Conservation (phyloP, 2,888 invertebrate species). For the Sarcophaga rosellei region DNA sequence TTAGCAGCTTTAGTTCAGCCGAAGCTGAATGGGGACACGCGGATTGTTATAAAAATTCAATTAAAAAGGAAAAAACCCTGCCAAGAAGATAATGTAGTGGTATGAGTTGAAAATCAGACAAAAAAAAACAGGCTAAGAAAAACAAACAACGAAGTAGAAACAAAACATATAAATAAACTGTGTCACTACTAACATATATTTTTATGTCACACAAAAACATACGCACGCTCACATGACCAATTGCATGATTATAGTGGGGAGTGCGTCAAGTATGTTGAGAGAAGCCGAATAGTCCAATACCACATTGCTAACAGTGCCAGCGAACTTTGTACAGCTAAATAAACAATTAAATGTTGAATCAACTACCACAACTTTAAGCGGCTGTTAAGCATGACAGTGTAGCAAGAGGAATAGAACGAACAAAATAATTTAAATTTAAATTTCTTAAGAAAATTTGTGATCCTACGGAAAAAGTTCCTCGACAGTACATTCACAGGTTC, state of each 20-base stretch:
- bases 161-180: slow-evolving; percentile 28
- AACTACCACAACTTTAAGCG: slow-evolving; percentile 27
- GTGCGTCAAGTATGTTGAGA: not conserved
- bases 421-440: no score
- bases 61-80: slow-evolving; percentile 20
- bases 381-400: slow-evolving; percentile 7
- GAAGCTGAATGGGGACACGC: not conserved
- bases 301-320: not conserved
- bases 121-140: slow-evolving; percentile 31
- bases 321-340: slow-evolving; percentile 5
- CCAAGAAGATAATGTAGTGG: not conserved
- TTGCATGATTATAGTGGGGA: slow-evolving; percentile 2
- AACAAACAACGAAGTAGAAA: slow-evolving; percentile 10
- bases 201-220: slow-evolving; percentile 12
- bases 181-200: slow-evolving; percentile 36
- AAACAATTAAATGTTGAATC: slow-evolving; percentile 29
- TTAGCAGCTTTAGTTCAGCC: not conserved
- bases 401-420: not conserved
- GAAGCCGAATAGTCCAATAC: not conserved
- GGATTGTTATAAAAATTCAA: not conserved
- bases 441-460: no score
- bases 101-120: slow-evolving; percentile 4
- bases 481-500: no score
- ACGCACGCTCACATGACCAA: not conserved
- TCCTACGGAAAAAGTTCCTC: no score